phyloP scores from a whole-genome alignment of 2,797 vertebrate species.

The Lacerta bilineata region DNA sequence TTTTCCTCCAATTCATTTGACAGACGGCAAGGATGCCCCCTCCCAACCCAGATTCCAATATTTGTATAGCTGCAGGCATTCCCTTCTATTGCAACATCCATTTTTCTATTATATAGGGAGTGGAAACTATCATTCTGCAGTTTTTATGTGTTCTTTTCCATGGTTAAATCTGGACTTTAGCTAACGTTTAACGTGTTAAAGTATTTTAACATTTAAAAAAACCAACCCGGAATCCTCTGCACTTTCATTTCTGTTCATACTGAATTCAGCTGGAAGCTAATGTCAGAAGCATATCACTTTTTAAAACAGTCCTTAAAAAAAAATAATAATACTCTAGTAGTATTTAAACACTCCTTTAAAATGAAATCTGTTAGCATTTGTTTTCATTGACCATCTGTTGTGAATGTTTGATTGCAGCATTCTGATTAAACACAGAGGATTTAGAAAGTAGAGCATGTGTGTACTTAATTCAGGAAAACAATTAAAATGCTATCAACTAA shows the following conservation, averaged over 20 bases:
- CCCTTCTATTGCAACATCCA: too few species aligned
- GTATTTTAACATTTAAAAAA: conserved; percentile 2
- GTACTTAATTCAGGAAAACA: conserved; percentile 74
- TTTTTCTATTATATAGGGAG: background rate
- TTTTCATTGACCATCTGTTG: conserved; percentile 46
- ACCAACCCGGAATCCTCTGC: background rate
- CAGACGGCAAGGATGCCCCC: background rate
- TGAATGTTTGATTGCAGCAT: conserved; percentile 55
- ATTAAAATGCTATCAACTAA: conserved; percentile 71
- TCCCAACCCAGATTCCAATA: background rate
- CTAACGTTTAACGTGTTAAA: conserved; percentile 32
- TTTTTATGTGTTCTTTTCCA: conserved; percentile 53
- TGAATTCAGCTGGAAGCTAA: conserved; percentile 5
- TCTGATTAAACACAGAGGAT: conserved; percentile 50
- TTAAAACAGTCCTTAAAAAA: conserved; percentile 42
- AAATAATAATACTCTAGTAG: conserved; percentile 48
- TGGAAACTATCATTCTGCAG: conserved; percentile 22
- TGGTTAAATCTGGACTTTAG: conserved; percentile 61
- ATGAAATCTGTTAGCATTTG: conserved; percentile 56
- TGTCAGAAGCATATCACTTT: conserved; percentile 27
- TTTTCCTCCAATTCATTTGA: background rate
- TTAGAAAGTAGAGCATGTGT: conserved; percentile 66
- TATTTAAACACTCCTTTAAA: conserved; percentile 55
- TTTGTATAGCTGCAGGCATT: background rate
- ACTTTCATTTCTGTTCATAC: conserved; percentile 21